These are phyloP conservation scores for Actenoides lindsayi DNA, from an alignment of 2,113 vertebrate species.

Conservation along the genomic window DNA sequence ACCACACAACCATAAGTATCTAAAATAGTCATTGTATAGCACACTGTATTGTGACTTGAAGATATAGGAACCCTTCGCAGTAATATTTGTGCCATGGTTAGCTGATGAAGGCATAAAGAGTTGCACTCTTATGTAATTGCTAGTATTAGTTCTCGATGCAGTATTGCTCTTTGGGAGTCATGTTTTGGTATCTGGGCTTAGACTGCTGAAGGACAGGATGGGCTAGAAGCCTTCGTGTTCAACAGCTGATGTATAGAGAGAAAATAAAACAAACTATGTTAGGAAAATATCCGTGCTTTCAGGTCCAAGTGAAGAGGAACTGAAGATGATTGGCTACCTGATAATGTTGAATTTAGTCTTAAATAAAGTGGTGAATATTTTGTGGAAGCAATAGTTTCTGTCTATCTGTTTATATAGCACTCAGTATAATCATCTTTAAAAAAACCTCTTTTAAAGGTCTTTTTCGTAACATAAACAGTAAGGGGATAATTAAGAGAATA, in stretches of 20 bases:
- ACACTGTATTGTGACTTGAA: not conserved
- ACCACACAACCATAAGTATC: not conserved
- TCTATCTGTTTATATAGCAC: not conserved
- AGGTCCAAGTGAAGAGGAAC: not conserved
- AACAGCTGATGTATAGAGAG: not conserved
- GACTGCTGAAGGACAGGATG: not conserved
- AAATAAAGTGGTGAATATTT: not conserved
- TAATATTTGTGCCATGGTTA: not conserved
- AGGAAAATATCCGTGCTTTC: not conserved
- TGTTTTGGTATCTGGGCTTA: not conserved
- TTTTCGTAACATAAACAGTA: fast-evolving
- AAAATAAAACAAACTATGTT: not conserved
- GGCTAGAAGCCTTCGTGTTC: not conserved
- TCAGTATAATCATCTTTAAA: not conserved
- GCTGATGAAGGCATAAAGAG: not conserved
- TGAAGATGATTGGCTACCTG: not conserved
- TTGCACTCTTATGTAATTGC: not conserved
- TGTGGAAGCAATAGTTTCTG: not conserved
- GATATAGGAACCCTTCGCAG: not conserved
- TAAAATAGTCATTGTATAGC: not conserved
- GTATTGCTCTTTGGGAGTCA: not conserved
- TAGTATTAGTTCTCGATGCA: not conserved
- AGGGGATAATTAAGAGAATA: not conserved
- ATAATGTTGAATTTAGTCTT: not conserved
- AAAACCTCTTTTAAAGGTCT: not conserved